Percentiles rank a stretch among this genome's conserved stretches.
Conservation (phyloP, 2,797 vertebrate species). For the Epinephelus awoara region DNA sequence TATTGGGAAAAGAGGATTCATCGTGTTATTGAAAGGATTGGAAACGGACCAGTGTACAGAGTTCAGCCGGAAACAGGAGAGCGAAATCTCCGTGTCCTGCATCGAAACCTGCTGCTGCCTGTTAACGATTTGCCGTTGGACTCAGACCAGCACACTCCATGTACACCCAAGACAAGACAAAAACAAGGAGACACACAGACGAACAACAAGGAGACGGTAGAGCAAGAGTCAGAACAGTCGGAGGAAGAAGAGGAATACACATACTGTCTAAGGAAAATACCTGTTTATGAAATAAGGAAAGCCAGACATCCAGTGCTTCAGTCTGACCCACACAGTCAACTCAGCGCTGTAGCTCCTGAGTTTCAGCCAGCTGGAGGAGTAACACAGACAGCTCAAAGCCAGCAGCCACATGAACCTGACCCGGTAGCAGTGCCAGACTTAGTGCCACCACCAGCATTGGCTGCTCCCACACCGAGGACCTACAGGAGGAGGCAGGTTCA, state of each 20-base stretch:
- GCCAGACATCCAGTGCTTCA: background rate
- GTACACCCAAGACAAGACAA: too few species aligned
- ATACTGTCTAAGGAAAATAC: too few species aligned
- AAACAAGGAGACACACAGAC: too few species aligned
- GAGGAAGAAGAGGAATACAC: too few species aligned
- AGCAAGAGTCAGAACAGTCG: too few species aligned
- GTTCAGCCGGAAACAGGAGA: background rate
- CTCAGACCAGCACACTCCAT: too few species aligned
- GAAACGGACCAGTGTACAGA: background rate
- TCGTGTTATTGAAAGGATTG: conserved; percentile 4
- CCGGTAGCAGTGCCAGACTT: background rate
- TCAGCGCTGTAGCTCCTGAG: background rate
- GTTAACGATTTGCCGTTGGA: conserved; percentile 15
- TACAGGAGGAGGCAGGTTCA: too few species aligned
- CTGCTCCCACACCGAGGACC: too few species aligned
- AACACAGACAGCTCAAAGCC: background rate
- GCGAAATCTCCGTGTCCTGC: background rate
- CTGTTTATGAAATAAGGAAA: too few species aligned
- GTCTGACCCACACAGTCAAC: too few species aligned
- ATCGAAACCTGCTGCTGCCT: background rate
- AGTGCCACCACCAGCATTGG: too few species aligned
- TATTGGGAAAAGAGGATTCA: conserved; percentile 18
- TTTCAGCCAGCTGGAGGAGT: background rate
- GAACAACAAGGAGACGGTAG: too few species aligned
- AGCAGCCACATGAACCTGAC: background rate